A percentile compares a stretch with the other conserved stretches of the same genome.
These are phyloP conservation scores for Drosophila takahashii DNA, from an alignment of 1,140 invertebrate species.

Conservation along the genomic window DNA sequence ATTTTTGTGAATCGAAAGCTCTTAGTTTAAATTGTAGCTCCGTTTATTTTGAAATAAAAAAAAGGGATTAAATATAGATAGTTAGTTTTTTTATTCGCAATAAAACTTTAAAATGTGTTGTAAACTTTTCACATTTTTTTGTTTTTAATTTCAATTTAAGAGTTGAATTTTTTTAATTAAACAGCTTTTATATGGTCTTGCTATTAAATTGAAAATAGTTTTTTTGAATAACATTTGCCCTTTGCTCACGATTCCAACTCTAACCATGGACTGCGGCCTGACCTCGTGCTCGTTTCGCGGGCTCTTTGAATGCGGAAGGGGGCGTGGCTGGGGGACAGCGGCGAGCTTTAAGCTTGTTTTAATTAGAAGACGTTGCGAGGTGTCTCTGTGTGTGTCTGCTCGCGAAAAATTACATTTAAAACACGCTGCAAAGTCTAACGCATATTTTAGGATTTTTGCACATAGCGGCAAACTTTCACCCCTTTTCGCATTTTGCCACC, in stretches of 20 bases:
- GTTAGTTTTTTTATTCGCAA: too few species aligned
- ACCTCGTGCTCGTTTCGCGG: conserved; percentile 59
- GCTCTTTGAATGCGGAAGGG: conserved; percentile 37
- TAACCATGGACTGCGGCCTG: conserved; percentile 14
- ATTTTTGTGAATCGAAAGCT: too few species aligned
- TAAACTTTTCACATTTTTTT: too few species aligned
- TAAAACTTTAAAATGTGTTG: too few species aligned
- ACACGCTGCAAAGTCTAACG: conserved; percentile 65
- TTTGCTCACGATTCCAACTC: conserved; percentile 5
- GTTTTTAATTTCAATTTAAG: too few species aligned
- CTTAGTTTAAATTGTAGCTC: too few species aligned
- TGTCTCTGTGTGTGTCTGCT: conserved; percentile 13
- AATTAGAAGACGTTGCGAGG: conserved; percentile 71
- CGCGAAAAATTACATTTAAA: conserved; percentile 79
- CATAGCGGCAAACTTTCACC: not conserved
- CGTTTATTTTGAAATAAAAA: too few species aligned
- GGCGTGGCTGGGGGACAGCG: conserved; percentile 27
- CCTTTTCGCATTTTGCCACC: conserved; percentile 7
- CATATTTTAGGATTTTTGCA: conserved; percentile 79
- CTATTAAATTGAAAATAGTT: too few species aligned
- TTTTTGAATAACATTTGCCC: not conserved
- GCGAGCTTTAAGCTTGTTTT: conserved; percentile 79
- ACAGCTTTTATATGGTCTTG: not conserved
- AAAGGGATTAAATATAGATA: too few species aligned
- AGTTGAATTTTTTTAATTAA: too few species aligned